Evolutionary conservation across 2,797 vertebrate species (phyloP).

Genomic region (Pangasius krempfi): DNA sequence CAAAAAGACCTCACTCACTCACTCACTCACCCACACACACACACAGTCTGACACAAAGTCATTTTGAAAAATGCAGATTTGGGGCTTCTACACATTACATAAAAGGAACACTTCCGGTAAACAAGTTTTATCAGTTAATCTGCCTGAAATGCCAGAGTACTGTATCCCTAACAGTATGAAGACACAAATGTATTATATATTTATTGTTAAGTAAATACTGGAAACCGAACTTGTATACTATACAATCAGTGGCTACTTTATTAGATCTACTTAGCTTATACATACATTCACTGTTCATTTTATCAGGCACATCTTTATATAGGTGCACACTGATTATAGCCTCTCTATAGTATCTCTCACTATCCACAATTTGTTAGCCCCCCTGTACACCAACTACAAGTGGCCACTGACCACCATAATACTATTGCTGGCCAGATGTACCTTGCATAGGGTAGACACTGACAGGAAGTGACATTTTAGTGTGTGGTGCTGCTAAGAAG

Average conservation of each 20-base stretch:
- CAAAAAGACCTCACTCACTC: constrained; percentile 8
- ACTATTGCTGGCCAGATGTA: background rate
- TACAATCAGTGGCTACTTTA: background rate
- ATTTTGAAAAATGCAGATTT: constrained; percentile 39
- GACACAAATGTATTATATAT: background rate
- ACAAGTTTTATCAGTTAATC: background rate
- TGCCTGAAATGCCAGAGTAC: background rate
- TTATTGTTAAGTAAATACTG: background rate
- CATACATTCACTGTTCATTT: background rate
- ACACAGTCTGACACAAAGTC: constrained; percentile 6
- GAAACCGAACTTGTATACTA: background rate
- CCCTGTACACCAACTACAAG: background rate
- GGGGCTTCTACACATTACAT: background rate
- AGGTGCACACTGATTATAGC: background rate
- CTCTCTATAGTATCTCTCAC: background rate
- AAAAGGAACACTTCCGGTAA: background rate
- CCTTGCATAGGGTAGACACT: background rate
- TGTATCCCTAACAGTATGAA: too few species aligned
- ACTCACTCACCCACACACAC: background rate
- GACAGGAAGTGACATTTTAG: constrained; percentile 13
- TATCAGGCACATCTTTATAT: background rate
- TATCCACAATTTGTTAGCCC: background rate
- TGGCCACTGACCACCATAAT: background rate
- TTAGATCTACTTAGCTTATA: background rate
- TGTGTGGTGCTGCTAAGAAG: background rate